phyloP scores from a whole-genome alignment of 2,888 invertebrate species.

The Isotomurus palustris region DNA sequence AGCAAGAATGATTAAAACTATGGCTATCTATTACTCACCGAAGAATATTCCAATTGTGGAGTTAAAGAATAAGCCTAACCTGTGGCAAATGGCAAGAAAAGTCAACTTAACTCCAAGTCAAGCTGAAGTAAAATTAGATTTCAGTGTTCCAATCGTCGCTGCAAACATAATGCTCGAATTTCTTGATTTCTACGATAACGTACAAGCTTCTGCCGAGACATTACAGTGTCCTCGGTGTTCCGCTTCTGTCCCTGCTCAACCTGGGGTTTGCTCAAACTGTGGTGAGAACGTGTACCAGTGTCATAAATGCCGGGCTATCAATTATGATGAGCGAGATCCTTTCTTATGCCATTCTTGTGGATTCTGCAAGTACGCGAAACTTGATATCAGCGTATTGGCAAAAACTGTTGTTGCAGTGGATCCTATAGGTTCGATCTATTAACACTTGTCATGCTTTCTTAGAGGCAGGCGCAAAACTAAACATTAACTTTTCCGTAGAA shows the following conservation, averaged over 20 bases:
- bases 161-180: constrained; percentile 99
- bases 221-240: constrained; percentile 94
- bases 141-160: constrained; percentile 92
- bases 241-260: constrained; percentile 93
- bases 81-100: constrained; percentile 97
- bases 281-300: constrained; percentile 99
- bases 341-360: constrained; percentile 98
- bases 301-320: constrained; percentile 97
- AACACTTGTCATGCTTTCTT: background rate
- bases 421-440: constrained; percentile 71
- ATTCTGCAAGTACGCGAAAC: constrained; percentile 98
- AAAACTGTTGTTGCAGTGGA: constrained; percentile 67
- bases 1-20: constrained; percentile 93
- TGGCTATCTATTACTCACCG: constrained; percentile 96
- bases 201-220: constrained; percentile 87
- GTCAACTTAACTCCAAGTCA: constrained; percentile 85
- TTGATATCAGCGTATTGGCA: constrained; percentile 75
- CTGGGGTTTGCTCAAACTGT: constrained; percentile 94
- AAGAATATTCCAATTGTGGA: constrained; percentile 94
- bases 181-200: constrained; percentile 94
- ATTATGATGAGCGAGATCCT: constrained; percentile 98
- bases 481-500: constrained; percentile 53
- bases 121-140: constrained; percentile 93
- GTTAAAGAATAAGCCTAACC: constrained; percentile 87
- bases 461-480: background rate